These are phyloP conservation scores for Drosophila nebulosa DNA, from an alignment of 1,140 invertebrate species.

Conservation along the genomic window DNA sequence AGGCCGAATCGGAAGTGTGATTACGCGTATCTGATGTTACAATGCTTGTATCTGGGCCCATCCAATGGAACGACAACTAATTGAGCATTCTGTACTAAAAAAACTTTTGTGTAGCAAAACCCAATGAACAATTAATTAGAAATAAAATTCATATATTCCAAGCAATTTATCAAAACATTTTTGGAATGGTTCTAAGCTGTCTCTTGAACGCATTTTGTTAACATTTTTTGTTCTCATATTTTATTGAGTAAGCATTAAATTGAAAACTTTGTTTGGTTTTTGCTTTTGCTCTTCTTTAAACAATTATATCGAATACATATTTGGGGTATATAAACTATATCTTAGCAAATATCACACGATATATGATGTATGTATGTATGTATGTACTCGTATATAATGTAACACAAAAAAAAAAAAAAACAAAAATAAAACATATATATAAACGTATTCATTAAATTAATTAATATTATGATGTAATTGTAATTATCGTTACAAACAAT, in stretches of 20 bases:
- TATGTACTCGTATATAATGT: no score
- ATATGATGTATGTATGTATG: slow-evolving; percentile 1
- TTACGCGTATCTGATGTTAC: slow-evolving; percentile 32
- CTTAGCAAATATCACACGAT: slow-evolving; percentile 39
- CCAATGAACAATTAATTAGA: background rate
- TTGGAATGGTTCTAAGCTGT: no score
- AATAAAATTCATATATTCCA: background rate
- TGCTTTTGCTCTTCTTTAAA: background rate
- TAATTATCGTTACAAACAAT: background rate
- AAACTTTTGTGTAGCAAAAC: background rate
- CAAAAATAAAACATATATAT: background rate
- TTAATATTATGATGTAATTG: slow-evolving; percentile 13
- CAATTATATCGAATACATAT: slow-evolving; percentile 9
- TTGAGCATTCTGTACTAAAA: background rate
- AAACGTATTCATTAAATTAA: background rate
- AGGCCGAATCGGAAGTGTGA: slow-evolving; percentile 7
- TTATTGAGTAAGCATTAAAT: background rate
- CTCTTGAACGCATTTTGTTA: background rate
- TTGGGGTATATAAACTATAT: slow-evolving; percentile 8
- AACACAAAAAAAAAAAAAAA: slow-evolving; percentile 17
- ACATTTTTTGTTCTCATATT: slow-evolving; percentile 1
- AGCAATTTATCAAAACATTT: no score
- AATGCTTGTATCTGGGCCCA: slow-evolving; percentile 14
- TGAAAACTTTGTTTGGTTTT: background rate
- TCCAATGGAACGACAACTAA: background rate